Evolutionary conservation across 2,797 vertebrate genomes (phyloP), one percentile per base, ranked within the genome.

Genomic region (Serranus cabrilla): DNA sequence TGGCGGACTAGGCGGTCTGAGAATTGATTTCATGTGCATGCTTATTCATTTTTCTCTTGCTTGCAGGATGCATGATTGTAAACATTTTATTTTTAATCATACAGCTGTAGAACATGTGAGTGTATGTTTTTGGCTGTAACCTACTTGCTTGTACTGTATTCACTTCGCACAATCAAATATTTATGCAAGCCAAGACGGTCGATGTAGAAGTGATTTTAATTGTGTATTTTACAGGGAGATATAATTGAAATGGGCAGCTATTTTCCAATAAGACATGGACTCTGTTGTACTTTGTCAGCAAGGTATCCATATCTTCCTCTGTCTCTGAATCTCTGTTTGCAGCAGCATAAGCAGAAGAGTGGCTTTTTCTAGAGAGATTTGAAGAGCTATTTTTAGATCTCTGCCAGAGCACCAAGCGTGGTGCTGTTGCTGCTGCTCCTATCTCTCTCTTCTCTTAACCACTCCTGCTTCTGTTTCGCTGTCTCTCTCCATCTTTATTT

Each of bases 301-400:
- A 82, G 89, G 27, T 27, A 84, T 91, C 85, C 84, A 81, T 88
- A 83, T 91, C 88, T 87, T 84, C 77, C 87, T 84, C 83, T 87
- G 83, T 86, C 74, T 90, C 82, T 90, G 90, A 89, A 91, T 91
- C 75, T 84, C 68, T 89, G 86, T 94, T 91, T 94, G 91, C 93
- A 94, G 93, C 86, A 92, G 86, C 86, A 91, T 82, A 85, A 86
- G 88, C 83, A 91, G 91, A 91, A 93, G 87, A 92, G 92, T 92
- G 89, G 71, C 85, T 93, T 93, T 93, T 94, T 93, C 91, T 93
- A 93, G 91, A 89, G 94, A 94, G 94, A 95, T 94, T 95, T 94
- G 90, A 95, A 93, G 89, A 86, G 95, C 96, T 97, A 97, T 97
- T 97, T 98, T 96, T 97, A 96, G 95, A 86, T 82, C 58, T 92